phyloP scores from a whole-genome alignment of 2,888 invertebrate species.

The Drosophila nigricruria region DNA sequence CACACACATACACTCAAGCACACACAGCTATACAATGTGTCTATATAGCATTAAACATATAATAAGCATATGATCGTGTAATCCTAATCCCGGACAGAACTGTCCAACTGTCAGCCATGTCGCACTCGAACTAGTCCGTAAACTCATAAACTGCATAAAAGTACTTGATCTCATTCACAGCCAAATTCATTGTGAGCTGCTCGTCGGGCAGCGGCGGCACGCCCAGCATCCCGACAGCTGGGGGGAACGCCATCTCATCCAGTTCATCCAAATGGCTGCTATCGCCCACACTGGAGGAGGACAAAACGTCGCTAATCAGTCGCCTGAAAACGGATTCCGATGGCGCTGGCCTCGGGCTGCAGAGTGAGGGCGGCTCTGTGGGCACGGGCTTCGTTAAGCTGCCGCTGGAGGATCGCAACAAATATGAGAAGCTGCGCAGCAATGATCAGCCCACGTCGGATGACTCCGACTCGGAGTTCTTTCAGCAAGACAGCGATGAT shows the following conservation, averaged over 20 bases:
- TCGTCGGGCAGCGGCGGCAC: conserved; percentile 57
- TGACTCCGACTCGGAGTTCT: conserved; percentile 86
- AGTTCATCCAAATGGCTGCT: conserved; percentile 85
- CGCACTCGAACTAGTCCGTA: conserved; percentile 47
- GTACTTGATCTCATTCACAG: conserved; percentile 83
- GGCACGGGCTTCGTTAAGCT: conserved; percentile 86
- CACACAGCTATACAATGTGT: background rate
- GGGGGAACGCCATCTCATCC: conserved; percentile 72
- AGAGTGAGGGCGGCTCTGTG: conserved; percentile 45
- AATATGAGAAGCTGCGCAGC: conserved; percentile 91
- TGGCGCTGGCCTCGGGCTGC: conserved; percentile 53
- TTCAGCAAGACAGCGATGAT: conserved; percentile 82
- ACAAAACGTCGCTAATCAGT: conserved; percentile 83
- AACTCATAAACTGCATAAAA: conserved; percentile 85
- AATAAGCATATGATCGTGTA: conserved; percentile 14
- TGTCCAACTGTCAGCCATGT: conserved; percentile 20
- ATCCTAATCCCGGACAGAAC: conserved; percentile 18
- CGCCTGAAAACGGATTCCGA: conserved; percentile 82
- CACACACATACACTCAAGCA: conserved; percentile 1
- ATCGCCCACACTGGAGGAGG: conserved; percentile 85
- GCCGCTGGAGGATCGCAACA: conserved; percentile 90
- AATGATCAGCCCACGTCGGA: conserved; percentile 87
- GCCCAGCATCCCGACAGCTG: conserved; percentile 32
- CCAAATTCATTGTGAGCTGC: conserved; percentile 70
- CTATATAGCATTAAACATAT: conserved; percentile 6